Evolutionary conservation across 2,113 vertebrate genomes (phyloP), one percentile per base, ranked within the genome.

Genomic region (Geococcyx californianus): DNA sequence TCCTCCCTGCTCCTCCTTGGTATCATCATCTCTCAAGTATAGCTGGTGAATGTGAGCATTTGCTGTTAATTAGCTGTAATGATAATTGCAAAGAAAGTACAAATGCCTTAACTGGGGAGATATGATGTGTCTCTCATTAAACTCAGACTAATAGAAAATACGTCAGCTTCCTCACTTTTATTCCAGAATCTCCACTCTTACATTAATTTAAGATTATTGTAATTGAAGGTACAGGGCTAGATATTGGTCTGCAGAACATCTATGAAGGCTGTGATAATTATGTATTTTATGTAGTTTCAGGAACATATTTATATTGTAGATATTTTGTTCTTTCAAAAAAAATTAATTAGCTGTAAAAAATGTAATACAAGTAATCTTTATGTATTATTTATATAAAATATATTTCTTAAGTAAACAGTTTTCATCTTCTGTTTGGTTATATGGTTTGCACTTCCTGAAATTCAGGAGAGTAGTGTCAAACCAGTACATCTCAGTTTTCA

Each of bases 51-150:
- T 73, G 76, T n/a, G 52, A 94, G 54, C 51, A 69, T 93, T 91
- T 85, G 47, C 73, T 89, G 87, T 77, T 95, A 94, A 96, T 97
- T 95, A 95, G 60, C 85, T 85, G 59, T 92, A 97, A 94, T 76
- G 91, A 72, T 94, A 85, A 95, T 94, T 95, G 92, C 86, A 77
- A 63, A 79, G 60, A 77, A 87, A 49, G 54, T 76, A 51, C 28
- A 87, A 89, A 77, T 51, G 58, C 56, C 63, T 94, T 89, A 89
- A 91, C 78, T 81, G 47, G 51, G 54, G 24, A 94, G 34, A 79
- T 51, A 63, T 13, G 38, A 78, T 68, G 24, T 13, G 28, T 47
- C 70, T 91, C 56, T 56, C 8, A 85, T 69, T 90, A 95, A 96
- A 93, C n/a, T 11, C 80, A 90, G 73, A 70, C 80, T 66, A 64